A percentile compares a stretch with the other conserved stretches of the same genome.
These are phyloP conservation scores for Malthinus seriepunctatus DNA, from an alignment of 2,888 invertebrate species.

Conservation along the genomic window DNA sequence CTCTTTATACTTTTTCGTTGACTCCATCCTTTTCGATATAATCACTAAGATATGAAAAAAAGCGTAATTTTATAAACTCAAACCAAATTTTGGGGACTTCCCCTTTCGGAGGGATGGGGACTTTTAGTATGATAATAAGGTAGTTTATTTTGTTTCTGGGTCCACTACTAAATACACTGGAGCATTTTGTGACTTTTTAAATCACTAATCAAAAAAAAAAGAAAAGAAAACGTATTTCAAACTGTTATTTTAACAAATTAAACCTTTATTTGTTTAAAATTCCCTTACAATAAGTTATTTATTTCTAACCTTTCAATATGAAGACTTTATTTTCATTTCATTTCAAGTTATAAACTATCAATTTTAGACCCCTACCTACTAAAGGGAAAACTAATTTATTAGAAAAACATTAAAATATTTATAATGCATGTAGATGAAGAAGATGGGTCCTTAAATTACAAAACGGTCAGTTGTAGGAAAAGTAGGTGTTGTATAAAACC, in stretches of 20 bases:
- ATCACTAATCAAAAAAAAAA: neutral
- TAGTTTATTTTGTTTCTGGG: no score
- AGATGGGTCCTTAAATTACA: neutral
- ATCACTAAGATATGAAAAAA: no score
- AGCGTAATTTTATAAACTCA: no score
- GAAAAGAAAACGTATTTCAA: neutral
- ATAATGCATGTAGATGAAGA: neutral
- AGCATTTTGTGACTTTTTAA: no score
- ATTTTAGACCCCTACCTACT: neutral
- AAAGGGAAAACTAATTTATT: neutral
- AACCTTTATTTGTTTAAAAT: neutral
- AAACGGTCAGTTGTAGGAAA: conserved; percentile 2
- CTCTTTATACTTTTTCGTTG: no score
- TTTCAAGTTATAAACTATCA: neutral
- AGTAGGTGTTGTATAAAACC: conserved; percentile 22
- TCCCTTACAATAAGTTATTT: neutral
- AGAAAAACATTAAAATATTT: neutral
- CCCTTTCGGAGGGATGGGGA: no score
- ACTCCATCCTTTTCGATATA: no score
- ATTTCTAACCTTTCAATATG: neutral
- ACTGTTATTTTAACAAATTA: neutral
- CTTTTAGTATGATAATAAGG: no score
- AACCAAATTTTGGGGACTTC: no score
- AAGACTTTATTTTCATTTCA: neutral
- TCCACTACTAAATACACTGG: no score